These are phyloP conservation scores for Limenitis camilla DNA, from an alignment of 2,888 invertebrate genomes.

Conservation along the genomic window DNA sequence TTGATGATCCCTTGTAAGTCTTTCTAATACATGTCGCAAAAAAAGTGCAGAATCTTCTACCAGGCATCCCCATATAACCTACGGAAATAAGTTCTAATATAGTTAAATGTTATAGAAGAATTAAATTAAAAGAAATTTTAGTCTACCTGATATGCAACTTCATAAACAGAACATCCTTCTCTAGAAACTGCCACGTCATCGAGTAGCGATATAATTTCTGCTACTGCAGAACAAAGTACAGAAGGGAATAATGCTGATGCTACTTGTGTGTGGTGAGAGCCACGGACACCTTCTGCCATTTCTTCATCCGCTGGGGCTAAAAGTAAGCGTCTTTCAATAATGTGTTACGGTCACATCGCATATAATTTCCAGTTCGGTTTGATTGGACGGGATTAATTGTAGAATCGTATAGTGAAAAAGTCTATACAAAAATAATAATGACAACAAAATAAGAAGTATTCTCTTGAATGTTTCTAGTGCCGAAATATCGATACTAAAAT, in stretches of 20 bases:
- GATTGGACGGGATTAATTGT: no score
- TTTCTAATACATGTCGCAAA: conserved; percentile 94
- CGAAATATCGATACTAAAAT: no score
- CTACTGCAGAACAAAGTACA: conserved; percentile 94
- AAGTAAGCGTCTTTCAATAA: background rate
- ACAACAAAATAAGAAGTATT: no score
- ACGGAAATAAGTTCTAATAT: conserved; percentile 19
- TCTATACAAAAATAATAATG: no score
- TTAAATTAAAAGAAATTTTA: no score
- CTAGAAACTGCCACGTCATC: conserved; percentile 97
- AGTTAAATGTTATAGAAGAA: no score
- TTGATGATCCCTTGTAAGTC: conserved; percentile 93
- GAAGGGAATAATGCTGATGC: conserved; percentile 98
- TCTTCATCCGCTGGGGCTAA: conserved; percentile 72
- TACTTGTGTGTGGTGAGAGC: conserved; percentile 89
- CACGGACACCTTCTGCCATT: conserved; percentile 81
- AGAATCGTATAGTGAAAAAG: no score
- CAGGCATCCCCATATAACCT: conserved; percentile 97
- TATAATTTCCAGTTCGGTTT: no score
- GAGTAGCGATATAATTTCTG: conserved; percentile 93
- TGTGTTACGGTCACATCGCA: no score
- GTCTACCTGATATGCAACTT: conserved; percentile 96
- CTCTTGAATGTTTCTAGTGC: no score
- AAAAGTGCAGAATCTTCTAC: conserved; percentile 98
- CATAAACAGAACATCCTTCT: conserved; percentile 97